These are phyloP conservation scores for Amazona finschi DNA, from an alignment of 2,797 vertebrate genomes.

Conservation along the genomic window DNA sequence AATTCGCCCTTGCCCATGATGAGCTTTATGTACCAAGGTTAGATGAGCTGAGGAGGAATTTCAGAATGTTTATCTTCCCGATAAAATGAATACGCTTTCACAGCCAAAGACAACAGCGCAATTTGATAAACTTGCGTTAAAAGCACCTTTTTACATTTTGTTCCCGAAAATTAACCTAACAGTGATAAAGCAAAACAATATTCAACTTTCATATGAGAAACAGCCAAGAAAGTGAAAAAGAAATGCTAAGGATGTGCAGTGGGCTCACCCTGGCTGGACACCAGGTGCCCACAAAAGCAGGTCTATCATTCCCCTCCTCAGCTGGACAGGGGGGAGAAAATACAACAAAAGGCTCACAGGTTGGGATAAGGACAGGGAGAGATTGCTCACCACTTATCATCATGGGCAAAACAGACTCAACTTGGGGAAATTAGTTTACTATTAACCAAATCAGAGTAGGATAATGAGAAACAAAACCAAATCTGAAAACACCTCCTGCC, in stretches of 20 bases:
- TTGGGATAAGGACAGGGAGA: neutral
- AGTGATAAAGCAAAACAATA: neutral
- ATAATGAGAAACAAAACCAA: neutral
- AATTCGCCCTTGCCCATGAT: neutral
- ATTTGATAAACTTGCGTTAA: neutral
- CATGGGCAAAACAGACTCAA: neutral
- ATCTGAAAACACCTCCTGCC: neutral
- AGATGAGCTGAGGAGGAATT: neutral
- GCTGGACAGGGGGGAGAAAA: neutral
- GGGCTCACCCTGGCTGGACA: neutral
- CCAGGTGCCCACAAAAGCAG: neutral
- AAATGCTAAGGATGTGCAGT: neutral
- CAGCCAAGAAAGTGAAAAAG: neutral
- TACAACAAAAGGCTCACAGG: neutral
- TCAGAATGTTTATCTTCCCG: neutral
- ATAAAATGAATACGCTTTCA: neutral
- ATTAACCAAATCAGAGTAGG: neutral
- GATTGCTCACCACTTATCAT: neutral
- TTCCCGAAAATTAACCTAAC: neutral
- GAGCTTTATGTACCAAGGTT: neutral
- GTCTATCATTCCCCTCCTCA: neutral
- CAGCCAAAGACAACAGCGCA: neutral
- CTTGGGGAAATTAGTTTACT: neutral
- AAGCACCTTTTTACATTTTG: neutral
- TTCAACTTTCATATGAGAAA: neutral